Evolutionary conservation across 1,140 invertebrate species (phyloP).

Genomic region (Asobara japonica): DNA sequence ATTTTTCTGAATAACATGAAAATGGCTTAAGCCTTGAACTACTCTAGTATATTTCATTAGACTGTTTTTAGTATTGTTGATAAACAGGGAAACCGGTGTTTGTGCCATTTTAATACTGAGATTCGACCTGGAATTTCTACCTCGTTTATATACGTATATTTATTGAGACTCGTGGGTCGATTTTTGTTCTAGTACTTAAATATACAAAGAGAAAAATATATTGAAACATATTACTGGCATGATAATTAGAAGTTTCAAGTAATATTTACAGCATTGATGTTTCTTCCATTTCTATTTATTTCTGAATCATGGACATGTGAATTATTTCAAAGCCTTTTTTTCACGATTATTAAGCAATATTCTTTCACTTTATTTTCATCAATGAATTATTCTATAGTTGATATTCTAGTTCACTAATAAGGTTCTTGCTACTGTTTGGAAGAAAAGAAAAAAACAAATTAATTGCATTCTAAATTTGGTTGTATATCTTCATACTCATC

Average conservation of each 20-base stretch:
- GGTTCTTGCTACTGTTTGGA: too few relatives aligned
- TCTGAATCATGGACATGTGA: not conserved
- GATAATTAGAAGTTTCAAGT: not conserved
- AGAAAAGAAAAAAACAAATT: too few relatives aligned
- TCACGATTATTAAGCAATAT: not conserved
- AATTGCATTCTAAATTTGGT: too few relatives aligned
- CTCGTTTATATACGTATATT: slow-evolving; percentile 12
- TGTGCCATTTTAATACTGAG: slow-evolving; percentile 22
- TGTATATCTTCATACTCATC: too few relatives aligned
- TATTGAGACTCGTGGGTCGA: not conserved
- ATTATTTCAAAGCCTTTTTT: not conserved
- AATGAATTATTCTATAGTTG: not conserved
- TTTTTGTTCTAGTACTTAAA: not conserved
- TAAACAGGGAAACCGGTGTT: not conserved
- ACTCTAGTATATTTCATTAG: not conserved
- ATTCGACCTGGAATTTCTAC: slow-evolving; percentile 13
- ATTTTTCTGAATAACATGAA: not conserved
- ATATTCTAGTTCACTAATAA: not conserved
- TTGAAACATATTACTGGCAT: not conserved
- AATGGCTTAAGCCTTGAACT: not conserved
- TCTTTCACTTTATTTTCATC: not conserved
- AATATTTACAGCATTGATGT: not conserved
- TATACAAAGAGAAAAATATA: not conserved
- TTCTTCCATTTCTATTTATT: not conserved
- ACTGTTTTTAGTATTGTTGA: slow-evolving; percentile 8